phyloP scores from a whole-genome alignment of 2,797 vertebrate species.

The Pipistrellus nathusii region DNA sequence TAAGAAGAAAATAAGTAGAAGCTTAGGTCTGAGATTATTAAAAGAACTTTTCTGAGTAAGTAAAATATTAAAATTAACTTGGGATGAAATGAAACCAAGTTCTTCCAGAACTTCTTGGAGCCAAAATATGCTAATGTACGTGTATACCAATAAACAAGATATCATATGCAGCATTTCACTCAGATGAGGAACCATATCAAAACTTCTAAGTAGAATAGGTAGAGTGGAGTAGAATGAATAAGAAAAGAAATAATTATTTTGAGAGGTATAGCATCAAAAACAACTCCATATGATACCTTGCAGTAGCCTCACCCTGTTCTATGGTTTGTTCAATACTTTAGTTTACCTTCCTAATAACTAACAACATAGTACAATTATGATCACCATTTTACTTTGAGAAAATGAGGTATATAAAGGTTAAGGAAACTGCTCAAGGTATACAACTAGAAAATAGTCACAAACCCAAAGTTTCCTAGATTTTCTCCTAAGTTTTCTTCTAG shows the following conservation, averaged over 20 bases:
- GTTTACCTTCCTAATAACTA: neutral
- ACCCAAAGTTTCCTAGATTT: neutral
- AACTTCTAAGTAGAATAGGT: neutral
- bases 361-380: neutral
- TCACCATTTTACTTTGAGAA: constrained; percentile 1
- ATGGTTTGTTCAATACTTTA: neutral
- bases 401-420: neutral
- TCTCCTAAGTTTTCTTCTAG: constrained; percentile 19
- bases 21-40: neutral
- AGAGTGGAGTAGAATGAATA: neutral
- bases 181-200: neutral
- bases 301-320: neutral
- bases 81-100: neutral
- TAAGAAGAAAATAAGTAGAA: neutral
- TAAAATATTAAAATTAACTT: constrained; percentile 33
- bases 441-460: neutral
- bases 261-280: neutral
- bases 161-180: neutral
- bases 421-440: neutral
- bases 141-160: neutral
- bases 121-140: neutral
- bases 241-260: neutral
- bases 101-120: neutral
- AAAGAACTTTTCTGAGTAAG: constrained; percentile 15
- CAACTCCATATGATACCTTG: neutral